Percentiles rank a stretch among this genome's conserved stretches.
Evolutionary conservation across 2,113 vertebrate genomes (phyloP).

Genomic region (Protobothrops flavoviridis): DNA sequence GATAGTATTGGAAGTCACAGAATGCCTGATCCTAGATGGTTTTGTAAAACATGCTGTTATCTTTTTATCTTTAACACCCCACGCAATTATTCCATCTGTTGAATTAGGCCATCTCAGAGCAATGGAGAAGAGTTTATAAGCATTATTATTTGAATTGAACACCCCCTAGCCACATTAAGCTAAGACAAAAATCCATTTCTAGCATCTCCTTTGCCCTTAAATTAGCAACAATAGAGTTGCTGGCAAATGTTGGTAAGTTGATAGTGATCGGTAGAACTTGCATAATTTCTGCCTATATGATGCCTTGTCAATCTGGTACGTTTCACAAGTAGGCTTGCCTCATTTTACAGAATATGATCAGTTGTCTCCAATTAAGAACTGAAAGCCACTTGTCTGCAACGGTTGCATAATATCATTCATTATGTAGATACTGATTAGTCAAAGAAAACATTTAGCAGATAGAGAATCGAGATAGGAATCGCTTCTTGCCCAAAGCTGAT

Average conservation of each 20-base stretch:
- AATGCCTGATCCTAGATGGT: neutral
- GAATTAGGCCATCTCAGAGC: neutral
- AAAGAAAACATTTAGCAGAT: constrained; percentile 68
- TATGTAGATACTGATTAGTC: constrained; percentile 56
- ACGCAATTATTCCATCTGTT: neutral
- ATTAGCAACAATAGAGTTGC: neutral
- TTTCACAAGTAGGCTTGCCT: constrained; percentile 48
- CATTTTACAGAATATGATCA: constrained; percentile 53
- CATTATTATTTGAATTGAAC: neutral
- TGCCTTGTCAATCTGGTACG: constrained; percentile 2
- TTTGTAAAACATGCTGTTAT: neutral
- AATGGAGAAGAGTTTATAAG: neutral
- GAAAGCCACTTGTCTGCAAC: constrained; percentile 61
- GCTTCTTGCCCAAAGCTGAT: constrained; percentile 36
- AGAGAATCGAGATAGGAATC: constrained; percentile 53
- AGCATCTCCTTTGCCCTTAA: neutral
- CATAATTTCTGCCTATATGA: constrained; percentile 40
- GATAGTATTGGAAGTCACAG: neutral
- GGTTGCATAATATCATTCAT: constrained; percentile 58
- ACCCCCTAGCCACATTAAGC: neutral
- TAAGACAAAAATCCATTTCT: neutral
- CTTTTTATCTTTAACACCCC: neutral
- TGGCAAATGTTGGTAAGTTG: neutral
- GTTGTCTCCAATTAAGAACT: constrained; percentile 51
- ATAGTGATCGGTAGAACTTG: neutral